These are phyloP conservation scores for Cyanistes caeruleus DNA, from an alignment of 2,113 vertebrate genomes.

Conservation along the genomic window DNA sequence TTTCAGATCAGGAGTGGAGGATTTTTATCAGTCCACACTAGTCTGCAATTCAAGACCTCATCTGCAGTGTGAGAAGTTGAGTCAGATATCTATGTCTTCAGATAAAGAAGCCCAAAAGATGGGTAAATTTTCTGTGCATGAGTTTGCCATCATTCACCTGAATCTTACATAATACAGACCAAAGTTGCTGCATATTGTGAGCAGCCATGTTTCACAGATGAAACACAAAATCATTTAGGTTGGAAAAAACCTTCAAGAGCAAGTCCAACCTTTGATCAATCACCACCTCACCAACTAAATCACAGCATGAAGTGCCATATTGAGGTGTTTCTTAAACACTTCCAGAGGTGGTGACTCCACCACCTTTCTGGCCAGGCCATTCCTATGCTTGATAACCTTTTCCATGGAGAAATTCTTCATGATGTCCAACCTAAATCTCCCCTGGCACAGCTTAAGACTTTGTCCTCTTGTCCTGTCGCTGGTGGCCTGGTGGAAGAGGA, in stretches of 20 bases:
- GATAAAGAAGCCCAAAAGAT: background rate
- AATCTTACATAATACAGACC: background rate
- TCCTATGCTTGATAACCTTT: background rate
- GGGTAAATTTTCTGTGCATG: rapidly evolving
- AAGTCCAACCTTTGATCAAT: background rate
- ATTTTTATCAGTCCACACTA: background rate
- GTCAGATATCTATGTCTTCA: background rate
- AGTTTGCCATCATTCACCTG: background rate
- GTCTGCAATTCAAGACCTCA: background rate
- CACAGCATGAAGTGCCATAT: background rate
- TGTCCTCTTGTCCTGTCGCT: background rate
- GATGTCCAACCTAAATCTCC: background rate
- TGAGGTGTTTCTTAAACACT: background rate
- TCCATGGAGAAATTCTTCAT: background rate
- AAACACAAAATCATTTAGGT: background rate
- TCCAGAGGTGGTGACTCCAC: background rate
- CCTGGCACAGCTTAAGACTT: too few relatives aligned
- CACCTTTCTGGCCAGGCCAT: background rate
- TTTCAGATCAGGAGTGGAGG: background rate
- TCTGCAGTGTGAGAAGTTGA: background rate
- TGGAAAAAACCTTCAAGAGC: background rate
- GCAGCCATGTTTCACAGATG: background rate
- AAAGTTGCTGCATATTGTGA: background rate
- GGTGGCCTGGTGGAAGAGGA: background rate
- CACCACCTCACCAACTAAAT: background rate